A percentile compares a stretch with the other conserved stretches of the same genome.
phyloP scores from a whole-genome alignment of 2,113 vertebrate species.

The Tetrao urogallus region DNA sequence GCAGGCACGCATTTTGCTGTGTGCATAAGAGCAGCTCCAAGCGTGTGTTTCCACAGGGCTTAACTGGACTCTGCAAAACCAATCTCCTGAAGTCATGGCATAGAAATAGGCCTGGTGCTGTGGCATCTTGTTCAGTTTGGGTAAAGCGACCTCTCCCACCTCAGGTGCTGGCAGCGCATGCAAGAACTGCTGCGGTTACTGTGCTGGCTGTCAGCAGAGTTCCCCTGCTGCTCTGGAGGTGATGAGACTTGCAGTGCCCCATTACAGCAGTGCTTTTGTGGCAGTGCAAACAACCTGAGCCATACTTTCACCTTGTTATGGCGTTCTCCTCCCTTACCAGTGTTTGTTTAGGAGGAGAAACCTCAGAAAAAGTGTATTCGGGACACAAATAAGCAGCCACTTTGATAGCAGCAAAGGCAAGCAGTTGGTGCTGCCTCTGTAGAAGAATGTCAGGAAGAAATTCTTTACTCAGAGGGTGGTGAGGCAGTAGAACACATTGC shows the following conservation, averaged over 20 bases:
- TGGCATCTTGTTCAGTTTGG: neutral
- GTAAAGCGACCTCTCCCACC: neutral
- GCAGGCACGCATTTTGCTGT: neutral
- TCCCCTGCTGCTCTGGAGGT: neutral
- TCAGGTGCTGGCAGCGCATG: neutral
- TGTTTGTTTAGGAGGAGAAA: neutral
- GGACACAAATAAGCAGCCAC: neutral
- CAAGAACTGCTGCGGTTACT: neutral
- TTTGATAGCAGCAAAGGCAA: neutral
- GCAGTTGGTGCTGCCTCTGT: neutral
- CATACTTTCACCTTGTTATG: neutral
- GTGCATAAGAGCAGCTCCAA: neutral
- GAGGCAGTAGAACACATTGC: no score
- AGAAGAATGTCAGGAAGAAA: neutral
- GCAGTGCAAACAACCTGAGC: neutral
- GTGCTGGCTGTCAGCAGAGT: neutral
- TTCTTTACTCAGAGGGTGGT: no score
- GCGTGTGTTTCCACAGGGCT: neutral
- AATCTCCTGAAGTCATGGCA: neutral
- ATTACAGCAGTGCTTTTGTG: neutral
- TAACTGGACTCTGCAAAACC: neutral
- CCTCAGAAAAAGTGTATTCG: neutral
- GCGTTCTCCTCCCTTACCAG: neutral
- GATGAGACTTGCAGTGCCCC: neutral
- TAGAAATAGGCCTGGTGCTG: neutral